Conservation (phyloP, 2,888 invertebrate species). For the Cheilosia vulpina region DNA sequence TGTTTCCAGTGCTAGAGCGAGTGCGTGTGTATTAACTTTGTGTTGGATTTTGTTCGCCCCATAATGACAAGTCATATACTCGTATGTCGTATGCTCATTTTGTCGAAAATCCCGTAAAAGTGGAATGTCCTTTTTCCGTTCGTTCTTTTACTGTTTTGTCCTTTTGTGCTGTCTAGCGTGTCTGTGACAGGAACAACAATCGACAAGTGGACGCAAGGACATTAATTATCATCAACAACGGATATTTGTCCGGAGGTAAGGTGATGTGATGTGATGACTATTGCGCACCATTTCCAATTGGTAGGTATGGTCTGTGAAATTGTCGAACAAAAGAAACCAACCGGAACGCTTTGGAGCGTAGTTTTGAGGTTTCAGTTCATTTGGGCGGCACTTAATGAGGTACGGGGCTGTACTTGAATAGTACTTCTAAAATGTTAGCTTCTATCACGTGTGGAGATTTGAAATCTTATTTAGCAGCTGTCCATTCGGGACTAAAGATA, state of each 20-base stretch:
- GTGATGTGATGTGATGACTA: not conserved
- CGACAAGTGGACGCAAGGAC: constrained; percentile 18
- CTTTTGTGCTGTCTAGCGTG: constrained; percentile 52
- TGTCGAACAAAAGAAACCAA: not conserved
- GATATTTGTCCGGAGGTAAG: not conserved
- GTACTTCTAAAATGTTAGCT: too few species aligned
- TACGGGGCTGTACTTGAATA: too few species aligned
- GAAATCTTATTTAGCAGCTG: too few species aligned
- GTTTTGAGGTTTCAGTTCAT: not conserved
- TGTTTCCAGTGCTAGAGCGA: not conserved
- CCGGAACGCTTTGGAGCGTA: not conserved
- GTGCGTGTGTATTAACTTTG: constrained; percentile 18
- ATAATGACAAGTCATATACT: constrained; percentile 17
- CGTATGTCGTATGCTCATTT: constrained; percentile 54
- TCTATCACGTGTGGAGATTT: too few species aligned
- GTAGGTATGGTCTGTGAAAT: not conserved
- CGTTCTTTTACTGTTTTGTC: constrained; percentile 15
- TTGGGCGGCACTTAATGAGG: not conserved
- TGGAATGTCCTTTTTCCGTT: constrained; percentile 55
- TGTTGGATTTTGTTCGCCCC: constrained; percentile 16
- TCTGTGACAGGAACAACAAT: constrained; percentile 48
- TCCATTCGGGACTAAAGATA: too few species aligned
- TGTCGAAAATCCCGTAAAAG: constrained; percentile 45
- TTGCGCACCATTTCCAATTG: not conserved
- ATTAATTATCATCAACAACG: constrained; percentile 39